phyloP scores from a whole-genome alignment of 2,113 vertebrate species.

The Rhinoptilus africanus region DNA sequence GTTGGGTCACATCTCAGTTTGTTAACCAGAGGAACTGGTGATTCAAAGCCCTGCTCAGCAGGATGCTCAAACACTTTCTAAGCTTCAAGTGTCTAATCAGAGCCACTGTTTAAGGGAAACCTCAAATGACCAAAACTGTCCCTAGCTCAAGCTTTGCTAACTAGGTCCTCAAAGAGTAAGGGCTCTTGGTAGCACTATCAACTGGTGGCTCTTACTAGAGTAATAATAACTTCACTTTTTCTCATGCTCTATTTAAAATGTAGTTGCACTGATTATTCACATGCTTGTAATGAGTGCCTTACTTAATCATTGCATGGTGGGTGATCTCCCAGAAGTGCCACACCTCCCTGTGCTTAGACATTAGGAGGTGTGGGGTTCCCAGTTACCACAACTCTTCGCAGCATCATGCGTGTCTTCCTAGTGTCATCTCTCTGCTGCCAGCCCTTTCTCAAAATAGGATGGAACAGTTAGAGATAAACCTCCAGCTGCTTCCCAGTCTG shows the following conservation, averaged over 20 bases:
- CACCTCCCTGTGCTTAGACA: rapidly evolving
- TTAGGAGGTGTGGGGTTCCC: background rate
- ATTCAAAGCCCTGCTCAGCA: background rate
- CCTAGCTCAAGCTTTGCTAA: background rate
- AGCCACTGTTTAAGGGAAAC: background rate
- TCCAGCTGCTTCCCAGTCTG: background rate
- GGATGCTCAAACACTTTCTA: background rate
- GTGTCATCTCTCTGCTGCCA: background rate
- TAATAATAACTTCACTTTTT: background rate
- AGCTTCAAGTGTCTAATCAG: background rate
- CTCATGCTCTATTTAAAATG: background rate
- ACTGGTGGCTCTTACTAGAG: background rate
- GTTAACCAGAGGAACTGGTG: background rate
- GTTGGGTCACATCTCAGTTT: background rate
- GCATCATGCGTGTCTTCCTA: rapidly evolving
- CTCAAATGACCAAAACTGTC: background rate
- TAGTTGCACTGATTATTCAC: background rate
- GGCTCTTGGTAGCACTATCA: background rate
- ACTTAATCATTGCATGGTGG: background rate
- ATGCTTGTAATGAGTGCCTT: background rate
- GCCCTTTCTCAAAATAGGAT: background rate
- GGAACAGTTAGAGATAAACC: background rate
- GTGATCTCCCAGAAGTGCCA: background rate
- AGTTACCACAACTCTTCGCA: background rate
- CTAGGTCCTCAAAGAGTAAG: background rate